A percentile compares a stretch with the other conserved stretches of the same genome.
Conservation (phyloP, 2,113 vertebrate species). For the Rhinolophus ferrumequinum region DNA sequence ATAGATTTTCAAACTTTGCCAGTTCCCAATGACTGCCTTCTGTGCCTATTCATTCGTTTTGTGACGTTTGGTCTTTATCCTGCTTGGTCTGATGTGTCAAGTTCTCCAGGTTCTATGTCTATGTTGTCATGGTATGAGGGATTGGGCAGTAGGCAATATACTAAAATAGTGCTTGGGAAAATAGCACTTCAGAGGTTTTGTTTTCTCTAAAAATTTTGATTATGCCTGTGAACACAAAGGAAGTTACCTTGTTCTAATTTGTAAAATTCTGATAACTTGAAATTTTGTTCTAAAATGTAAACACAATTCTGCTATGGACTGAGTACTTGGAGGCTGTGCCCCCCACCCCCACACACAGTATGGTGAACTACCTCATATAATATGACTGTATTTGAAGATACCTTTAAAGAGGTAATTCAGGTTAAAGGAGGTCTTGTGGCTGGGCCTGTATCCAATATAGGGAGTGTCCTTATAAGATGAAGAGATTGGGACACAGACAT, state of each 20-base stretch:
- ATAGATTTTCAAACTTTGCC: slow-evolving; percentile 22
- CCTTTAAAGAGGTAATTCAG: not conserved
- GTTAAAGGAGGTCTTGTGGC: not conserved
- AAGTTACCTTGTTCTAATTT: not conserved
- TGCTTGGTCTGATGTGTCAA: not conserved
- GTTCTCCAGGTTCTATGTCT: not conserved
- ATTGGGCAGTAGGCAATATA: not conserved
- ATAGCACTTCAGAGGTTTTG: not conserved
- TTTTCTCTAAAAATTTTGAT: not conserved
- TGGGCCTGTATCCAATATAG: not conserved
- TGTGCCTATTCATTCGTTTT: not conserved
- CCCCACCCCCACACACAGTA: not conserved
- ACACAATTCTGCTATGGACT: not conserved
- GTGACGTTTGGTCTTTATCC: slow-evolving; percentile 18
- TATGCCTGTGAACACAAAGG: not conserved
- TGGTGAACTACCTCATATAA: not conserved
- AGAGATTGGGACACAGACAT: not conserved
- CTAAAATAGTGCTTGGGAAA: not conserved
- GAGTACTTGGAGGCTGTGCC: not conserved
- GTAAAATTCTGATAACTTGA: not conserved
- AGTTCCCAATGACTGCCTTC: not conserved
- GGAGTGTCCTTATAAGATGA: not conserved
- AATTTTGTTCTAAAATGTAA: not conserved
- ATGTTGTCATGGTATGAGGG: not conserved
- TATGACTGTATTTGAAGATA: not conserved